Evolutionary conservation across 2,797 vertebrate species (phyloP).

Genomic region (Geotria australis): DNA sequence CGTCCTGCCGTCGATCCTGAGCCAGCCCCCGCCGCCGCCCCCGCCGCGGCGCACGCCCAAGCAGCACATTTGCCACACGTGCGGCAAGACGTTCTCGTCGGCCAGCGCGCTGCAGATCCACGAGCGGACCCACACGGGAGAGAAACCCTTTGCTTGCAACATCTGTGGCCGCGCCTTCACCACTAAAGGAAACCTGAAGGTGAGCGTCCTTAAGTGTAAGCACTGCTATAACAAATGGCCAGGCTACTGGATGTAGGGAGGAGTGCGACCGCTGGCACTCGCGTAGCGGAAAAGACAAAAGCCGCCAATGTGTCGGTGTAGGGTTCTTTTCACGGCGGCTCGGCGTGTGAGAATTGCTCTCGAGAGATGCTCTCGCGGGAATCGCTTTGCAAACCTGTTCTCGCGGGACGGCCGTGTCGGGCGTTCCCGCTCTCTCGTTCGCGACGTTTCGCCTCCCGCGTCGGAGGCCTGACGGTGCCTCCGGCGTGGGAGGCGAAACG

Average conservation of each 20-base stretch:
- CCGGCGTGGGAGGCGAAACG: too few relatives aligned
- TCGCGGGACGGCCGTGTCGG: too few relatives aligned
- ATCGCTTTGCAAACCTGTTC: too few relatives aligned
- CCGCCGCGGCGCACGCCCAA: conserved; percentile 86
- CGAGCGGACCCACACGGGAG: conserved; percentile 93
- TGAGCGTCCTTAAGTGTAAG: conserved; percentile 12
- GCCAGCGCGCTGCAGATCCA: conserved; percentile 98
- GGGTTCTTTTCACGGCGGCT: too few relatives aligned
- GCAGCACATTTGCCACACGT: conserved; percentile 98
- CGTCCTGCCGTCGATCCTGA: conserved; percentile 51
- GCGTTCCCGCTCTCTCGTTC: too few relatives aligned
- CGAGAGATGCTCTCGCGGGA: too few relatives aligned
- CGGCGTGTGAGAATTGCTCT: too few relatives aligned
- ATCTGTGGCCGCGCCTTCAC: conserved; percentile 98
- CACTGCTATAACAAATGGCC: background rate
- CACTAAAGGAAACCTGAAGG: conserved; percentile 99
- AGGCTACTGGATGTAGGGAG: background rate
- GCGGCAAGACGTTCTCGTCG: conserved; percentile 97
- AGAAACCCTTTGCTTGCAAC: conserved; percentile 95
- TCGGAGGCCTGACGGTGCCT: too few relatives aligned
- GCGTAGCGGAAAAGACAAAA: too few relatives aligned
- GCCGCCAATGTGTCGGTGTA: too few relatives aligned
- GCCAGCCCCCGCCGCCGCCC: conserved; percentile 61
- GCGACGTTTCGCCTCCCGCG: too few relatives aligned
- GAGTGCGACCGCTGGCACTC: too few relatives aligned